These are phyloP conservation scores for Brachionus manjavacas DNA, from an alignment of 1,140 invertebrate genomes.

Conservation along the genomic window DNA sequence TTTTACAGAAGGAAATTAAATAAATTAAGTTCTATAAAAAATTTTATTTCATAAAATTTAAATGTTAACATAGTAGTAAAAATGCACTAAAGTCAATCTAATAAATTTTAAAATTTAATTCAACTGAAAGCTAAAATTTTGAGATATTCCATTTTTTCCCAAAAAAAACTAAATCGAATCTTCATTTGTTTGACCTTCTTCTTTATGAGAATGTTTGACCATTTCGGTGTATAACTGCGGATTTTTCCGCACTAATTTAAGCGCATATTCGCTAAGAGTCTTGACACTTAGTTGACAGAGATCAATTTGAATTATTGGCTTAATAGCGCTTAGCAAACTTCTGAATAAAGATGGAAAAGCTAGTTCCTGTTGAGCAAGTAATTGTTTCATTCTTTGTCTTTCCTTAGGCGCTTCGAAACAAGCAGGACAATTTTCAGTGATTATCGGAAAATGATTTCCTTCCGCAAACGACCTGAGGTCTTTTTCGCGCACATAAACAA, in stretches of 20 bases:
- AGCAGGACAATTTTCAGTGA: slow-evolving; percentile 63
- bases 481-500: slow-evolving; percentile 77
- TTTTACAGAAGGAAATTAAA: background rate
- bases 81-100: background rate
- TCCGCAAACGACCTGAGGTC: slow-evolving; percentile 67
- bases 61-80: background rate
- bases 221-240: background rate
- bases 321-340: slow-evolving; percentile 66
- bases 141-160: background rate
- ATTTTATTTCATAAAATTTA: background rate
- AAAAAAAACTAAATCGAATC: background rate
- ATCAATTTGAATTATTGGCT: slow-evolving; percentile 67
- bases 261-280: slow-evolving; percentile 7
- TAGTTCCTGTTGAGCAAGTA: slow-evolving; percentile 71
- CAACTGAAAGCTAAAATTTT: background rate
- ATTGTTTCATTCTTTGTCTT: slow-evolving; percentile 66
- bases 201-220: background rate
- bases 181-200: background rate
- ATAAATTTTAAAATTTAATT: background rate
- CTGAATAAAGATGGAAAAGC: slow-evolving; percentile 68
- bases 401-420: slow-evolving; percentile 67
- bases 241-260: background rate
- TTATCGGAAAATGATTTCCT: slow-evolving; percentile 64
- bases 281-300: slow-evolving; percentile 44
- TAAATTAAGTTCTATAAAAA: background rate